phyloP scores from a whole-genome alignment of 2,888 invertebrate species.

The Mythimna albipuncta region DNA sequence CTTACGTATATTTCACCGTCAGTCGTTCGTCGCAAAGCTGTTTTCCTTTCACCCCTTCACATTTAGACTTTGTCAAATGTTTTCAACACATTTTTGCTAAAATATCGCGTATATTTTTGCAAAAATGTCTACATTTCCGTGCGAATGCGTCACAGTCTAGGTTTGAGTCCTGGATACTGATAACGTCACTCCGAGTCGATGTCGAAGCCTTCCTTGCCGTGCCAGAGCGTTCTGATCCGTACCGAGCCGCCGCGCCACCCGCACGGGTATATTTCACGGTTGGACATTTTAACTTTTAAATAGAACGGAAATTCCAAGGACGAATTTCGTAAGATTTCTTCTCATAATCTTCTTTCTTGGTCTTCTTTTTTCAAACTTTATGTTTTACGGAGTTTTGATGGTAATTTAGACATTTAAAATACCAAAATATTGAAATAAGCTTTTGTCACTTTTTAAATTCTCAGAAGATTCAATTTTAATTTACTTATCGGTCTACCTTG shows the following conservation, averaged over 20 bases:
- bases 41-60: slow-evolving; percentile 24
- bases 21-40: slow-evolving; percentile 15
- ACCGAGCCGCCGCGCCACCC: not conserved
- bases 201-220: slow-evolving; percentile 30
- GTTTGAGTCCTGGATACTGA: slow-evolving; percentile 58
- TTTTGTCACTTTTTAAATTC: slow-evolving; percentile 1
- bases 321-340: slow-evolving; percentile 51
- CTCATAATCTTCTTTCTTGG: slow-evolving; percentile 61
- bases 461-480: not conserved
- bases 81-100: slow-evolving; percentile 42
- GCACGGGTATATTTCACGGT: slow-evolving; percentile 56
- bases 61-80: slow-evolving; percentile 24
- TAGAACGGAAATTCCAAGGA: slow-evolving; percentile 49
- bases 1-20: not conserved
- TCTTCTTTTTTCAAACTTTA: not conserved
- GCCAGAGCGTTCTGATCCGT: not conserved
- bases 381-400: not conserved
- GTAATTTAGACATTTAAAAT: slow-evolving; percentile 21
- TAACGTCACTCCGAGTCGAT: slow-evolving; percentile 54
- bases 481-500: too few relatives aligned
- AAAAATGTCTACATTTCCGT: slow-evolving; percentile 46
- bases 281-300: slow-evolving; percentile 60
- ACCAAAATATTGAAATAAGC: slow-evolving; percentile 5
- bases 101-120: slow-evolving; percentile 49
- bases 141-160: slow-evolving; percentile 35